phyloP scores from a whole-genome alignment of 2,888 invertebrate species.

The Papilio elwesi region DNA sequence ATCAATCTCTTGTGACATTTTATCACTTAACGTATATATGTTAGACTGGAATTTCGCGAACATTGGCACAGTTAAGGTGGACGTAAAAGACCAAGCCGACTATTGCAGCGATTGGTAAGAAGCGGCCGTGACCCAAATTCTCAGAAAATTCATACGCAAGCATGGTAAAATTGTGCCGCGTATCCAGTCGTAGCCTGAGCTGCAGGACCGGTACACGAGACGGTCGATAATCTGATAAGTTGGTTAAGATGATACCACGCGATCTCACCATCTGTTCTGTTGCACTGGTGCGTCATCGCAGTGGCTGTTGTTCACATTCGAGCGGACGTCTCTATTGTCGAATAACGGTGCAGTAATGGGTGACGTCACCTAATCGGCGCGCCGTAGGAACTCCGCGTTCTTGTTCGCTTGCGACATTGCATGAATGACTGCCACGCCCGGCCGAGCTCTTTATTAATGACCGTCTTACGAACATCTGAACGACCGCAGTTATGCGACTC shows the following conservation, averaged over 20 bases:
- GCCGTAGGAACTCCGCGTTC: constrained; percentile 56
- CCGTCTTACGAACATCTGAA: constrained; percentile 63
- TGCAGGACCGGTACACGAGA: constrained; percentile 29
- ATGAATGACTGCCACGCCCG: constrained; percentile 64
- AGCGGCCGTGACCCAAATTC: constrained; percentile 77
- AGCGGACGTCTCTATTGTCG: constrained; percentile 68
- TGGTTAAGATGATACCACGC: constrained; percentile 36
- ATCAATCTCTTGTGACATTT: background rate
- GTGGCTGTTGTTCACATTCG: constrained; percentile 60
- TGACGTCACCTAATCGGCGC: constrained; percentile 75
- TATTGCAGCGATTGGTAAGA: constrained; percentile 77
- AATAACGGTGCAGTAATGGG: constrained; percentile 63
- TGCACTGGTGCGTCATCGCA: constrained; percentile 60
- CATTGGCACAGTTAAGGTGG: constrained; percentile 52
- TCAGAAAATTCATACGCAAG: constrained; percentile 66
- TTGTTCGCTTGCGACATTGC: constrained; percentile 60
- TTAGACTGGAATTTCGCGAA: background rate
- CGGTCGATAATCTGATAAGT: constrained; percentile 10
- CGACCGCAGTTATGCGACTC: constrained; percentile 44
- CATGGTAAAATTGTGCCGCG: constrained; percentile 56
- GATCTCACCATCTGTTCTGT: constrained; percentile 50
- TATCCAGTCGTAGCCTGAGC: constrained; percentile 47
- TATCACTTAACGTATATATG: background rate
- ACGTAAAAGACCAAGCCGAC: constrained; percentile 60
- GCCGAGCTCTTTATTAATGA: constrained; percentile 59